Percentiles rank a stretch among this genome's conserved stretches.
These are phyloP conservation scores for Gymnoscopelus braueri DNA, from an alignment of 2,797 vertebrate genomes.

Conservation along the genomic window DNA sequence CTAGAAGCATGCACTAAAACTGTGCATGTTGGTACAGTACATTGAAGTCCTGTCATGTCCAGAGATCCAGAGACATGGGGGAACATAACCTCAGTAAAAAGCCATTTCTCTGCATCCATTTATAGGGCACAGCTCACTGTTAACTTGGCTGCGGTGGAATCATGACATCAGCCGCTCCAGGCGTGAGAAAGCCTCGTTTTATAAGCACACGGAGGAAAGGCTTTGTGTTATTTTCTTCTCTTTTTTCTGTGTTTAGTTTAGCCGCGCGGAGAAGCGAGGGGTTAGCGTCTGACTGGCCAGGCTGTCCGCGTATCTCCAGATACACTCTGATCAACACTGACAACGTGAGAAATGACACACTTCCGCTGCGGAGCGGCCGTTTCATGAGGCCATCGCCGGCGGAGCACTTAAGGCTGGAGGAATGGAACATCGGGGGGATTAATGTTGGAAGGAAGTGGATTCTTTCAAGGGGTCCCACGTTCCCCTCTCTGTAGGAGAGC, in stretches of 20 bases:
- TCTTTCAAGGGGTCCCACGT: conserved; percentile 60
- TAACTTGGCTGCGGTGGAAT: conserved; percentile 68
- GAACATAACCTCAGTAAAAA: conserved; percentile 57
- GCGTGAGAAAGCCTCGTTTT: conserved; percentile 79
- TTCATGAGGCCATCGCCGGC: conserved; percentile 54
- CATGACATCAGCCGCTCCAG: conserved; percentile 77
- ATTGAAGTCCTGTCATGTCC: conserved; percentile 47
- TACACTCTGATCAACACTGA: conserved; percentile 63
- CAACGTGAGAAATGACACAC: conserved; percentile 73
- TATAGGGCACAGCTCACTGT: conserved; percentile 68
- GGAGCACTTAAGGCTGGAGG: conserved; percentile 58
- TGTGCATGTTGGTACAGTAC: conserved; percentile 33
- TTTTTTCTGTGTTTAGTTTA: conserved; percentile 64
- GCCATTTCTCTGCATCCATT: conserved; percentile 68
- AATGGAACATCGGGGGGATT: conserved; percentile 63
- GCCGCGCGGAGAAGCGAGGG: conserved; percentile 57
- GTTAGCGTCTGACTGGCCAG: conserved; percentile 48
- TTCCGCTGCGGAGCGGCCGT: conserved; percentile 52
- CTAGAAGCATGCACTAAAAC: conserved; percentile 41
- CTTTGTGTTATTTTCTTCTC: conserved; percentile 30
- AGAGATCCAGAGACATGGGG: conserved; percentile 54
- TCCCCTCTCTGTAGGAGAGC: conserved; percentile 37
- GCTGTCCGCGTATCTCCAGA: conserved; percentile 56
- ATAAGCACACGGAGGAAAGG: conserved; percentile 59
- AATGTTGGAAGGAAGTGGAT: conserved; percentile 64